Evolutionary conservation across 2,797 vertebrate species (phyloP).

Genomic region (Neoniphon sammara): DNA sequence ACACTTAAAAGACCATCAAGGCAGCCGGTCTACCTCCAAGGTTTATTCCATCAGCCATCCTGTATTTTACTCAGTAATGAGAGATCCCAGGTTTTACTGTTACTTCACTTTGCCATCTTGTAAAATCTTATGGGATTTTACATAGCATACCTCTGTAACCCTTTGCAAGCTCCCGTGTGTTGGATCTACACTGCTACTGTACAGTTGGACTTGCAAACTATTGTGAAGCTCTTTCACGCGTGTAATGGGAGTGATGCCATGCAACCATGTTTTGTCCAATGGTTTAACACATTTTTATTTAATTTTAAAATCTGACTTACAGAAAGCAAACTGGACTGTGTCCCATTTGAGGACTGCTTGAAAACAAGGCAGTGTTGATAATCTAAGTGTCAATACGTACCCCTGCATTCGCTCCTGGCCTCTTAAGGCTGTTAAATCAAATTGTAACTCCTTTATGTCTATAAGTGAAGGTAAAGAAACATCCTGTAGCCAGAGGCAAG

Average conservation of each 20-base stretch:
- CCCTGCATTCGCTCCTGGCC: neutral
- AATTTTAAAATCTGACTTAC: conserved; percentile 8
- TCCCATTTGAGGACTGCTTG: neutral
- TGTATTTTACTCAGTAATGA: conserved; percentile 54
- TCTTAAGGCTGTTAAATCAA: conserved; percentile 15
- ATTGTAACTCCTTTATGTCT: conserved; percentile 13
- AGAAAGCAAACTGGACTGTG: conserved; percentile 1
- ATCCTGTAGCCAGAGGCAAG: conserved; percentile 38
- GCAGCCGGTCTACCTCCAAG: conserved; percentile 43
- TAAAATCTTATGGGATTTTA: conserved; percentile 64
- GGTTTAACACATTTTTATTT: conserved; percentile 4
- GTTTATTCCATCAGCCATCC: conserved; percentile 56
- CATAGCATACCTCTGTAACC: conserved; percentile 49
- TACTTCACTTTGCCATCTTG: conserved; percentile 58
- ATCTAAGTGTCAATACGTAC: neutral
- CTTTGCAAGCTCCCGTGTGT: conserved; percentile 40
- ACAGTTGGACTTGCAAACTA: conserved; percentile 37
- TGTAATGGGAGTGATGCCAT: conserved; percentile 1
- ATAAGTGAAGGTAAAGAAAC: conserved; percentile 35
- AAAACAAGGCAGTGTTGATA: conserved; percentile 13
- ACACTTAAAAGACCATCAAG: conserved; percentile 65
- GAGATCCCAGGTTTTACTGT: conserved; percentile 60
- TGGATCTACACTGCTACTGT: conserved; percentile 38
- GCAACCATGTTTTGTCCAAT: neutral
- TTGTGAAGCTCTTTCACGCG: conserved; percentile 24